Percentiles rank a stretch among this genome's conserved stretches.
Evolutionary conservation across 2,113 vertebrate species (phyloP).

Genomic region (human (Homo sapiens)): GRCh38 chr3:71194001-71194500

Average conservation of each 20-base stretch:
- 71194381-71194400: constrained; percentile 88
- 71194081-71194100: background rate
- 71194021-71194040: background rate
- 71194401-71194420: constrained; percentile 89
- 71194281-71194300: constrained; percentile 49
- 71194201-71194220: constrained; percentile 57
- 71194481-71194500: constrained; percentile 87
- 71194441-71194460: constrained; percentile 87
- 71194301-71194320: constrained; percentile 80
- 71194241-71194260: constrained; percentile 84
- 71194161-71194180: constrained; percentile 26
- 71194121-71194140: background rate
- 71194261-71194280: background rate
- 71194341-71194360: constrained; percentile 88
- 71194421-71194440: constrained; percentile 88
- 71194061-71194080: background rate
- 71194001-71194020: background rate
- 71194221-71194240: constrained; percentile 54
- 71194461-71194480: constrained; percentile 87
- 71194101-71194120: background rate
- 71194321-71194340: constrained; percentile 85
- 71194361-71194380: constrained; percentile 86
- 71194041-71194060: constrained; percentile 42
- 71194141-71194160: constrained; percentile 19
- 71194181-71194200: constrained; percentile 42